phyloP scores from a whole-genome alignment of 2,888 invertebrate species.

The Serripes groenlandicus region DNA sequence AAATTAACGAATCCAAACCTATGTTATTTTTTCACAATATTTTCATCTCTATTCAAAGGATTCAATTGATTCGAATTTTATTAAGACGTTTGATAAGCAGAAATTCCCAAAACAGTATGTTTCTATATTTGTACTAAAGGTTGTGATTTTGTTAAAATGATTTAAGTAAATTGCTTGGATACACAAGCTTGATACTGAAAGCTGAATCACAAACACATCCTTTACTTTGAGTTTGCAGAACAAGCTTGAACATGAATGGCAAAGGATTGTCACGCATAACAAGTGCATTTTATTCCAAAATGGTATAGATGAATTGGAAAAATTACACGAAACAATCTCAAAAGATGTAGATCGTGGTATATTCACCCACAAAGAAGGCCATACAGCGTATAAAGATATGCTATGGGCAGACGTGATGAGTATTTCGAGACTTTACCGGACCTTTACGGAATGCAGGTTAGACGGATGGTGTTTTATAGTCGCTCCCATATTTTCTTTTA shows the following conservation, averaged over 20 bases:
- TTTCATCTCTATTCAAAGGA: too few species aligned
- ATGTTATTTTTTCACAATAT: too few species aligned
- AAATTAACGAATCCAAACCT: too few species aligned
- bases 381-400: not conserved
- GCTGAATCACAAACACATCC: not conserved
- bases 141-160: too few species aligned
- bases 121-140: too few species aligned
- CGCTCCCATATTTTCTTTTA: too few species aligned
- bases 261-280: not conserved
- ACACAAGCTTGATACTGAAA: too few species aligned
- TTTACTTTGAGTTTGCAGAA: not conserved
- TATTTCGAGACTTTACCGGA: not conserved
- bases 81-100: too few species aligned
- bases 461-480: too few species aligned
- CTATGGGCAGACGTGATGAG: not conserved
- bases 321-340: not conserved
- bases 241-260: constrained; percentile 1
- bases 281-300: not conserved
- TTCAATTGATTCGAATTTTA: too few species aligned
- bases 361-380: not conserved
- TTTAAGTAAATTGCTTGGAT: too few species aligned
- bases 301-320: not conserved
- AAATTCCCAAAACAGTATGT: too few species aligned
- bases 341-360: constrained; percentile 4
- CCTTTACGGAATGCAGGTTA: not conserved